phyloP scores from a whole-genome alignment of 2,888 invertebrate species.

The Dasypogon diadema region DNA sequence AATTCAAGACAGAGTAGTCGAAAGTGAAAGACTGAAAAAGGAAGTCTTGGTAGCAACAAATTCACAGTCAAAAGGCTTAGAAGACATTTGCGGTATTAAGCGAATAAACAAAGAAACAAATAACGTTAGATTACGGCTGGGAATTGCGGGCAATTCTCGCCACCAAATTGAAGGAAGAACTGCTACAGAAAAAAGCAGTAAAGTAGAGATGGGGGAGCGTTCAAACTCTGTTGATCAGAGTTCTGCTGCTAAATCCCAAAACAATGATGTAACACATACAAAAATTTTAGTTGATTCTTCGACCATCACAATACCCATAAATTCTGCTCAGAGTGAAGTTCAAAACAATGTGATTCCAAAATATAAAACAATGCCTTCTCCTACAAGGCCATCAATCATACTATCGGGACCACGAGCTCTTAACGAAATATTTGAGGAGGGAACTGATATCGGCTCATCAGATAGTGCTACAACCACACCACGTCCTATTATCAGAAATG shows the following conservation, averaged over 20 bases:
- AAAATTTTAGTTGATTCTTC: conserved; percentile 70
- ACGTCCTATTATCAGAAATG: conserved; percentile 61
- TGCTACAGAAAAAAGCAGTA: background rate
- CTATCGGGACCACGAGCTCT: conserved; percentile 66
- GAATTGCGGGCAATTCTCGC: conserved; percentile 49
- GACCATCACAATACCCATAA: conserved; percentile 71
- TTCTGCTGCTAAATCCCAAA: conserved; percentile 21
- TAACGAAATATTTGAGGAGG: conserved; percentile 79
- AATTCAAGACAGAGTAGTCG: conserved; percentile 74
- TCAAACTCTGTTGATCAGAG: conserved; percentile 56
- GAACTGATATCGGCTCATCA: conserved; percentile 65
- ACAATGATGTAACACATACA: conserved; percentile 51
- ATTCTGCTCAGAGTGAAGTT: conserved; percentile 59
- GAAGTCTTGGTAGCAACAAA: conserved; percentile 65
- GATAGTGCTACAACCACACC: conserved; percentile 59
- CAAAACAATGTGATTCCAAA: conserved; percentile 67
- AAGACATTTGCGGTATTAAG: conserved; percentile 55
- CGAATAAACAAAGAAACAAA: conserved; percentile 55
- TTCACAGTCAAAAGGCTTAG: conserved; percentile 46
- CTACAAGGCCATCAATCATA: conserved; percentile 66
- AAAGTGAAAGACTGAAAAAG: conserved; percentile 74
- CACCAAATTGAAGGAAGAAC: background rate
- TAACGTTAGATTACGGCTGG: conserved; percentile 56
- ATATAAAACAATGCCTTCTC: conserved; percentile 74
- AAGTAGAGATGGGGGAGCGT: conserved; percentile 33